These are phyloP conservation scores for Cheumatopsyche charites DNA, from an alignment of 1,140 invertebrate species.

Conservation along the genomic window DNA sequence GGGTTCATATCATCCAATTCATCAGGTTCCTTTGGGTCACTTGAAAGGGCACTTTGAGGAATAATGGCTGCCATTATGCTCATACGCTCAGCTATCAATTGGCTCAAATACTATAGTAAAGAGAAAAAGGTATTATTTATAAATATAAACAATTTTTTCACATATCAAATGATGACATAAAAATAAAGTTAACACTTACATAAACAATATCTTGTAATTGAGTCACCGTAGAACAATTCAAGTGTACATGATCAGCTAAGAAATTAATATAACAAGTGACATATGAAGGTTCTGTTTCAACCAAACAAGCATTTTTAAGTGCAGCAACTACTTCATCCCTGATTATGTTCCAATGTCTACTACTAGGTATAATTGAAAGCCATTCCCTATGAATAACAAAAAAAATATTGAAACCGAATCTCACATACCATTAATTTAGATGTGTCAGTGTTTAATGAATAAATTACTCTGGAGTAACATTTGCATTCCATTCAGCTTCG, in stretches of 20 bases:
- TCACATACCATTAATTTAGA: not conserved
- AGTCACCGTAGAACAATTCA: constrained; percentile 62
- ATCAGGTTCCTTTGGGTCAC: constrained; percentile 26
- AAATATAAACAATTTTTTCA: no score
- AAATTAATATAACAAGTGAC: constrained; percentile 92
- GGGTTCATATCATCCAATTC: constrained; percentile 47
- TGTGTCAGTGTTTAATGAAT: constrained; percentile 29
- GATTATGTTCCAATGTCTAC: constrained; percentile 74
- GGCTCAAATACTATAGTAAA: constrained; percentile 74
- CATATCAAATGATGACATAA: no score
- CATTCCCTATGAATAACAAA: constrained; percentile 64
- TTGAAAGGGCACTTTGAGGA: constrained; percentile 60
- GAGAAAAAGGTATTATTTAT: no score
- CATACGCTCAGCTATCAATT: constrained; percentile 91
- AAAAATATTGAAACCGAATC: not conserved
- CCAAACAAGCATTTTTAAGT: constrained; percentile 82
- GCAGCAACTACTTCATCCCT: constrained; percentile 72
- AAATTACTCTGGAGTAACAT: constrained; percentile 60
- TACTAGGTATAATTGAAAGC: constrained; percentile 77
- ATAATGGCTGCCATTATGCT: constrained; percentile 86
- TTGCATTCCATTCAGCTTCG: constrained; percentile 59
- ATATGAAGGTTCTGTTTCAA: constrained; percentile 84
- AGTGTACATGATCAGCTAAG: constrained; percentile 74
- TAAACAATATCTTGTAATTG: constrained; percentile 57
- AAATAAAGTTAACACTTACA: constrained; percentile 52